Evolutionary conservation across 2,113 vertebrate species (phyloP).

Genomic region (Thunnus thynnus): DNA sequence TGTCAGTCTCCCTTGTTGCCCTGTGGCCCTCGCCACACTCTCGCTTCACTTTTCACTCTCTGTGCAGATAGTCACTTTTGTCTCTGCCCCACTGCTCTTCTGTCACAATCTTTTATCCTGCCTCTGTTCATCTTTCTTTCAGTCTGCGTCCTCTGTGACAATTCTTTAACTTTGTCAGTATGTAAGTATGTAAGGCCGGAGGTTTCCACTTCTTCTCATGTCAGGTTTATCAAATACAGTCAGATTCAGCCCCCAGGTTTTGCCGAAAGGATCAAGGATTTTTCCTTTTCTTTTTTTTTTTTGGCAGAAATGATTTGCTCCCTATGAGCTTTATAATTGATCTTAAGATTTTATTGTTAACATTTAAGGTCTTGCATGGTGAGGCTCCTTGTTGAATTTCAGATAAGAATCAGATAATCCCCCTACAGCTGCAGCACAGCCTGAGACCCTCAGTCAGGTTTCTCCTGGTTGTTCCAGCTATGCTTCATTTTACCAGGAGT

Average conservation of each 20-base stretch:
- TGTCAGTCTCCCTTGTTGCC: slow-evolving; percentile 53
- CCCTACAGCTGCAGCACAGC: too few species aligned
- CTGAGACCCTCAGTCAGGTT: background rate
- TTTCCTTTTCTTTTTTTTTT: too few species aligned
- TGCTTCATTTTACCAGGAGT: background rate
- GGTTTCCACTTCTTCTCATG: background rate
- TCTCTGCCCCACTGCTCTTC: slow-evolving; percentile 4
- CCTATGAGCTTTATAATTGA: too few species aligned
- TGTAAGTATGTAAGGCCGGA: background rate
- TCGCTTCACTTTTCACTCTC: background rate
- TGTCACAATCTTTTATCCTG: background rate
- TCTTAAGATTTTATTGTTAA: too few species aligned
- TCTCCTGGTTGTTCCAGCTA: background rate
- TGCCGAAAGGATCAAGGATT: too few species aligned
- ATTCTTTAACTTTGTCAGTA: background rate
- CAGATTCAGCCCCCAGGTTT: background rate
- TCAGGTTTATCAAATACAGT: background rate
- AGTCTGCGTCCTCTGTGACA: background rate
- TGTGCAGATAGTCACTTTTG: too few species aligned
- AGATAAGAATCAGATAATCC: too few species aligned
- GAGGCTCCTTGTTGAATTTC: too few species aligned
- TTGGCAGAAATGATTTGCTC: too few species aligned
- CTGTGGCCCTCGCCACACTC: slow-evolving; percentile 24
- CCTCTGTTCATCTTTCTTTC: background rate
- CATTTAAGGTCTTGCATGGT: too few species aligned